phyloP scores from a whole-genome alignment of 2,888 invertebrate genomes.

The Hydrotaea diabolus region DNA sequence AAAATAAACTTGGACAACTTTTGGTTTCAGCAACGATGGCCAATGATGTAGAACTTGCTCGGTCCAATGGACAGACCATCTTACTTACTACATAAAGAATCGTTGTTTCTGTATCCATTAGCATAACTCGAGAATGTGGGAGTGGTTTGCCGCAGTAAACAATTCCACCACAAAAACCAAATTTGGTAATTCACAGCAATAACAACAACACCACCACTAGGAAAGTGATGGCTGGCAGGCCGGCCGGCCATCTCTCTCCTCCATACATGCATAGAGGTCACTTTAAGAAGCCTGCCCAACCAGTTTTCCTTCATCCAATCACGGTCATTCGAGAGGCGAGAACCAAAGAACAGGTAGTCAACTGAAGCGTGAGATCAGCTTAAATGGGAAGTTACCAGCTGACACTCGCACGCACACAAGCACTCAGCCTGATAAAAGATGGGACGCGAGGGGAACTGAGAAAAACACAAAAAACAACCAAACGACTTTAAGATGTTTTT shows the following conservation, averaged over 20 bases:
- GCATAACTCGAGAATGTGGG: conserved; percentile 20
- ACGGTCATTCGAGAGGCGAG: conserved; percentile 22
- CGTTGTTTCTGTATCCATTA: too few species aligned
- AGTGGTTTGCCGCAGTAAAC: conserved; percentile 27
- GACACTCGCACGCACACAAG: neutral
- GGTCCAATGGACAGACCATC: too few species aligned
- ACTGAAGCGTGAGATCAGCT: conserved; percentile 18
- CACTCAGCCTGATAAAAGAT: neutral
- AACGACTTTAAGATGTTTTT: neutral
- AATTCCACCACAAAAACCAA: conserved; percentile 10
- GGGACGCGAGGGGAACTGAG: neutral
- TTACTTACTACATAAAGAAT: too few species aligned
- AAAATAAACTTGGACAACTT: too few species aligned
- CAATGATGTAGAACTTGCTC: too few species aligned
- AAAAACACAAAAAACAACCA: neutral
- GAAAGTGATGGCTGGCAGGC: conserved; percentile 53
- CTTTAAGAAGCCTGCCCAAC: conserved; percentile 52
- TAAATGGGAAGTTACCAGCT: conserved; percentile 41
- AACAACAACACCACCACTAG: conserved; percentile 29
- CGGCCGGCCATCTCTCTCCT: conserved; percentile 8
- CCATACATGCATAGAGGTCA: conserved; percentile 55
- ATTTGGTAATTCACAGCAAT: conserved; percentile 27
- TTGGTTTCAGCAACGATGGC: too few species aligned
- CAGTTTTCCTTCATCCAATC: conserved; percentile 68
- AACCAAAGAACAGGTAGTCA: conserved; percentile 57